These are phyloP conservation scores for Dicrurus megarhynchus DNA, from an alignment of 2,113 vertebrate species.

Conservation along the genomic window DNA sequence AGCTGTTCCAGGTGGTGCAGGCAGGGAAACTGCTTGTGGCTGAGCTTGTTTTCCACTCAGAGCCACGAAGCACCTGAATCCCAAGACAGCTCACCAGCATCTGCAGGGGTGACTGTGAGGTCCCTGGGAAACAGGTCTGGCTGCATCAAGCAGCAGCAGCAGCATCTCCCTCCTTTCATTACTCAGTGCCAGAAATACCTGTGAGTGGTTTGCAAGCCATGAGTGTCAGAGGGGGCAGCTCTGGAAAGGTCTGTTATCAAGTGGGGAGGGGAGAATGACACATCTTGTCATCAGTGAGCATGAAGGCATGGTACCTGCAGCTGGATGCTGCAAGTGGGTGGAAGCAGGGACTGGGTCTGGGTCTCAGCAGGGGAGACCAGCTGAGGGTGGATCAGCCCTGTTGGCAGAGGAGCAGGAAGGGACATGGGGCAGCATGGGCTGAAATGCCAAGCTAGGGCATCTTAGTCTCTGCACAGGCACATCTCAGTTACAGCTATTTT, in stretches of 20 bases:
- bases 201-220: not conserved
- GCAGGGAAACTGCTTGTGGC: not conserved
- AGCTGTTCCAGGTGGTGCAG: not conserved
- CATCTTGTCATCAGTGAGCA: not conserved
- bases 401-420: not conserved
- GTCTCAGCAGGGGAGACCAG: not conserved
- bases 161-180: not conserved
- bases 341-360: not conserved
- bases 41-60: not conserved
- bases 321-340: rapidly evolving
- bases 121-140: not conserved
- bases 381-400: not conserved
- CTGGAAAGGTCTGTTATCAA: not conserved
- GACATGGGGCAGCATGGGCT: rapidly evolving
- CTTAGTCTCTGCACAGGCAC: not conserved
- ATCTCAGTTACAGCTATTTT: not conserved
- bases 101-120: not conserved
- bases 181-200: not conserved
- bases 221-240: not conserved
- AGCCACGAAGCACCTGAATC: not conserved
- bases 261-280: not conserved
- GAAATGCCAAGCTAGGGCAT: not conserved
- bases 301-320: not conserved
- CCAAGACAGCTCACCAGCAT: not conserved
- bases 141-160: not conserved